These are phyloP conservation scores for Sinocyclocheilus rhinocerous DNA, from an alignment of 2,113 vertebrate species.

Conservation along the genomic window DNA sequence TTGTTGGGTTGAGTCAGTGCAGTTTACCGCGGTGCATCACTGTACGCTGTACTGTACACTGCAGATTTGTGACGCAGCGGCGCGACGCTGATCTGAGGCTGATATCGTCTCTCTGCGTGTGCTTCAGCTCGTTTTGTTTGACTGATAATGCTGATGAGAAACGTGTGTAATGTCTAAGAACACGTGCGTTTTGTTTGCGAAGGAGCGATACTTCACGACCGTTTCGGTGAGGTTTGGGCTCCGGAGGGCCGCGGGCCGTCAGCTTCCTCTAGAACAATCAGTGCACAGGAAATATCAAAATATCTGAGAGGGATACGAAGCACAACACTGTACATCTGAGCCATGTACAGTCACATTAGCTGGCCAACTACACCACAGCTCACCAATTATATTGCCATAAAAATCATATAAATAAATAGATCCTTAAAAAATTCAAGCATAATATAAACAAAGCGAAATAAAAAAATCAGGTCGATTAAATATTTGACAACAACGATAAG, in stretches of 20 bases:
- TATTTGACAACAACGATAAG: conserved; percentile 62
- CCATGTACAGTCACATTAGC: conserved; percentile 59
- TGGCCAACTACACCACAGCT: conserved; percentile 60
- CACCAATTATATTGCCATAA: conserved; percentile 54
- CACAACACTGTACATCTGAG: conserved; percentile 54
- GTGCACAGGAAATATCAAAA: conserved; percentile 56
- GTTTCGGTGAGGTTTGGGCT: not conserved
- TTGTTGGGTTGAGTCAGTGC: not conserved
- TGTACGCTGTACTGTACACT: not conserved
- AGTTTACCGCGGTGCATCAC: not conserved
- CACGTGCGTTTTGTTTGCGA: not conserved
- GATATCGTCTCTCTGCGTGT: not conserved
- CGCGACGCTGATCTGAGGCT: not conserved
- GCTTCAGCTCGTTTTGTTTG: not conserved
- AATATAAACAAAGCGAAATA: conserved; percentile 49
- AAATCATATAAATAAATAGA: conserved; percentile 55
- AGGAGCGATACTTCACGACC: not conserved
- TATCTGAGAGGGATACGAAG: conserved; percentile 42
- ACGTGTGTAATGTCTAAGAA: not conserved
- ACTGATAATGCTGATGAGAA: conserved; percentile 2
- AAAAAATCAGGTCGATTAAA: conserved; percentile 55
- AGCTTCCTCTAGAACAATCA: conserved; percentile 50
- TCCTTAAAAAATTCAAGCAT: conserved; percentile 61
- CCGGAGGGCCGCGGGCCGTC: conserved; percentile 19
- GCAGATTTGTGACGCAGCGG: not conserved